Evolutionary conservation across 2,888 invertebrate genomes (phyloP).

Genomic region (Zygaena filipendulae): DNA sequence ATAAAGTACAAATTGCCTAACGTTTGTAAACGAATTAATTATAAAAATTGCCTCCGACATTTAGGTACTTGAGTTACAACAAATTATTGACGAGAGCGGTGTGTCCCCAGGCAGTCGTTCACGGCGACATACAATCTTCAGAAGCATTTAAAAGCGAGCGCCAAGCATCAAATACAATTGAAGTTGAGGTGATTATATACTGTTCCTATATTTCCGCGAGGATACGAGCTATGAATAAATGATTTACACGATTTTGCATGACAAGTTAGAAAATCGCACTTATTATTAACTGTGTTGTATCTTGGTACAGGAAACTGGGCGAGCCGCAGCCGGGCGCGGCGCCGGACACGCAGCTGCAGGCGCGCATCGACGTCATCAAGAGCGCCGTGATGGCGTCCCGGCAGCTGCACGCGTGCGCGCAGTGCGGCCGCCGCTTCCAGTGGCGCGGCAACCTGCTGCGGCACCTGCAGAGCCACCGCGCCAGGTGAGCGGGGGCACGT

Average conservation of each 20-base stretch:
- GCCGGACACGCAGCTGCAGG: conserved; percentile 23
- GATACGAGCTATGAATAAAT: too few species aligned
- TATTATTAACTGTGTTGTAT: too few species aligned
- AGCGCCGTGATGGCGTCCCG: conserved; percentile 25
- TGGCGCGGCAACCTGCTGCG: conserved; percentile 83
- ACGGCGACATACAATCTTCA: conserved; percentile 43
- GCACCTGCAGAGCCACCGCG: conserved; percentile 76
- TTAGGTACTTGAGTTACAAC: too few species aligned
- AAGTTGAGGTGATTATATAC: conserved; percentile 44
- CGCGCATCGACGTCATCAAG: conserved; percentile 32
- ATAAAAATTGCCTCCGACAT: too few species aligned
- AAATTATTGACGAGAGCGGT: too few species aligned
- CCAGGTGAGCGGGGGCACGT: conserved; percentile 28
- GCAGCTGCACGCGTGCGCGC: conserved; percentile 33
- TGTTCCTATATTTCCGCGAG: too few species aligned
- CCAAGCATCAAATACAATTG: conserved; percentile 51
- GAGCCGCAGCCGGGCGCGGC: conserved; percentile 19
- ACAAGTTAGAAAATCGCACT: too few species aligned
- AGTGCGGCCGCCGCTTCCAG: conserved; percentile 80
- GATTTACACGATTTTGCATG: too few species aligned
- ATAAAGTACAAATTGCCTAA: too few species aligned
- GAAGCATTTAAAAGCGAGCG: conserved; percentile 50
- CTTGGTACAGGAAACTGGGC: conserved; percentile 39
- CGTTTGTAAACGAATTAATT: too few species aligned
- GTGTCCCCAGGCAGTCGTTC: conserved; percentile 43